Percentiles rank a stretch among this genome's conserved stretches.
Conservation (phyloP, 2,113 vertebrate species). For the Arizona elegans region DNA sequence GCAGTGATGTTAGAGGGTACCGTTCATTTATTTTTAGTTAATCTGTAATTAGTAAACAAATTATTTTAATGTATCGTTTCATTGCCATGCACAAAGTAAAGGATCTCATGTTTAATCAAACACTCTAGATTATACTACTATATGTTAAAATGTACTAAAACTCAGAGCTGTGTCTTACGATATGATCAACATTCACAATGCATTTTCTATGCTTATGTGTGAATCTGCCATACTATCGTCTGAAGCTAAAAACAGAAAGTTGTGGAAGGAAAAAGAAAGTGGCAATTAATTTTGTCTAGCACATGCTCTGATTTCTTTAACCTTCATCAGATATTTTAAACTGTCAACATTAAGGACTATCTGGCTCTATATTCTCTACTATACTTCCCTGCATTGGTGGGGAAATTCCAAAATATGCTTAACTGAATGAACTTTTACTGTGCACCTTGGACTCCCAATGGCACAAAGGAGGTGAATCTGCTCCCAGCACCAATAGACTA, state of each 20-base stretch:
- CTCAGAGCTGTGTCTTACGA: conserved; percentile 2
- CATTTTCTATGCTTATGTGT: neutral
- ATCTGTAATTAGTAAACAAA: conserved; percentile 40
- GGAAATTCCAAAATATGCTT: neutral
- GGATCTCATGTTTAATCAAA: conserved; percentile 7
- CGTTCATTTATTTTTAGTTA: conserved; percentile 30
- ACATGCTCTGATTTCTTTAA: neutral
- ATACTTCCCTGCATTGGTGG: neutral
- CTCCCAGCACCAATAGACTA: neutral
- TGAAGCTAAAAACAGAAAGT: neutral
- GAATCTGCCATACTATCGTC: neutral
- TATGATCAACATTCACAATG: conserved; percentile 3
- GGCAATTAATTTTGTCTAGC: neutral
- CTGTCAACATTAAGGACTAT: neutral
- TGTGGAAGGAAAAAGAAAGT: neutral
- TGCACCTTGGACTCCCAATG: neutral
- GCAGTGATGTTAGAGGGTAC: conserved; percentile 5
- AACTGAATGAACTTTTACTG: neutral
- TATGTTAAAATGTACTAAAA: conserved; percentile 12
- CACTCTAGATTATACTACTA: conserved; percentile 2
- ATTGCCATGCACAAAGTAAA: conserved; percentile 19
- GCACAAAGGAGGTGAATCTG: neutral
- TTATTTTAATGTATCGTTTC: conserved; percentile 16
- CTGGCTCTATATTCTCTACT: neutral
- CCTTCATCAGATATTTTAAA: neutral